Evolutionary conservation across 2,888 invertebrate genomes (phyloP), one percentile per base, ranked within the genome.

Genomic region (Xestia c-nigrum): DNA sequence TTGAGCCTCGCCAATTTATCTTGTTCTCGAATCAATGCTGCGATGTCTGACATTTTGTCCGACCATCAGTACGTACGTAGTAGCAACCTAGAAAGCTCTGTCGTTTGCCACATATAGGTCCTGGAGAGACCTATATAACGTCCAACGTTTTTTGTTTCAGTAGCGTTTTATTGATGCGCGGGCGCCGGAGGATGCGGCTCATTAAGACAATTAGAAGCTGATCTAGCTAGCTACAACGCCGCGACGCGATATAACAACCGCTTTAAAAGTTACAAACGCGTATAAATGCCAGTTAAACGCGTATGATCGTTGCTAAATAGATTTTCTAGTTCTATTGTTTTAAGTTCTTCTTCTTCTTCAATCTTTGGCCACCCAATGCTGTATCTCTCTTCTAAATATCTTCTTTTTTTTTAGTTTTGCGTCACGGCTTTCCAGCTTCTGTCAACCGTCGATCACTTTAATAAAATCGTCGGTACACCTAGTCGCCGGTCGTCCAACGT

Each of bases 181-280:
- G 90, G 91, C 94, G 92, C 92, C 80, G 86, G 90, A 94, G 94
- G 95, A 95, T 93, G 93, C 91, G 89, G 87, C 92, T 93, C 91
- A 95, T 95, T 95, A 94, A 91, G 89, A 92, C 94, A 95, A 95
- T 96, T 94, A 95, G 90, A 90, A 91, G 93, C 90, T 91, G 92
- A 94, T 94, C 92, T 92, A 90, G 91, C 90, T 83, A 83, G 31
- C 81, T 81, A 82, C 84, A 72, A 79, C 76, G 84, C 67, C 69
- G 83, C 84, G 76, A 89, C 88, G 85, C 88, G 57, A 73, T 86
- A 76, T 75, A 76, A 83, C 85, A 84, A 86, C 78, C 66, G 75
- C 77, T 82, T n/a, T 31, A 31, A 31, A 31, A 31, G 31, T 31
- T 72, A 85, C 75, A 72, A 78, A 76, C 87, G 80, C 76, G 80